A percentile compares a stretch with the other conserved stretches of the same genome.
Conservation (phyloP, 2,888 invertebrate genomes). For the Thereva nobilitata region DNA sequence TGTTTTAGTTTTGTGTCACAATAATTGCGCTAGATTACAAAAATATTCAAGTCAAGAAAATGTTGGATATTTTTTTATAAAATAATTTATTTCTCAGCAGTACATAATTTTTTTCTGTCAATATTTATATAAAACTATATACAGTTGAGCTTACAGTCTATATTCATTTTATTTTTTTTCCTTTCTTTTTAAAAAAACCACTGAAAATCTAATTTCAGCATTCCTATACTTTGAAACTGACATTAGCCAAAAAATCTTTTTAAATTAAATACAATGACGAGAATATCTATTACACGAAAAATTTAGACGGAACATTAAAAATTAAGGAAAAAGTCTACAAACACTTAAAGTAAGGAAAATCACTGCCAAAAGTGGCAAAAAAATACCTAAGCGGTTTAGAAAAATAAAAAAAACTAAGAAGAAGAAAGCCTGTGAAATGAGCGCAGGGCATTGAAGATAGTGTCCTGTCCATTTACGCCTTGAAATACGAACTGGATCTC, state of each 20-base stretch:
- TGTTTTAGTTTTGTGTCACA: neutral
- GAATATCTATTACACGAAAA: constrained; percentile 22
- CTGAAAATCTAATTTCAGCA: too few relatives aligned
- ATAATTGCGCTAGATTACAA: neutral
- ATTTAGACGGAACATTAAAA: neutral
- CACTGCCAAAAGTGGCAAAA: constrained; percentile 10
- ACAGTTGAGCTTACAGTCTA: constrained; percentile 32
- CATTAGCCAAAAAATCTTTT: constrained; percentile 14
- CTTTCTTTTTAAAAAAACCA: too few relatives aligned
- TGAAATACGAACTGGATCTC: neutral
- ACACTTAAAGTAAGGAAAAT: constrained; percentile 15
- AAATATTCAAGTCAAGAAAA: constrained; percentile 7
- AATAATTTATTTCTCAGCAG: constrained; percentile 41
- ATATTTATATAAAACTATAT: constrained; percentile 41
- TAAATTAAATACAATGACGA: constrained; percentile 19
- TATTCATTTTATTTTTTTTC: neutral
- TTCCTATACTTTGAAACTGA: neutral
- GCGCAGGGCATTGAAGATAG: neutral
- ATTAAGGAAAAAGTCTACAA: constrained; percentile 12
- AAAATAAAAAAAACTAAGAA: constrained; percentile 13
- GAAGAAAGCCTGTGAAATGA: neutral
- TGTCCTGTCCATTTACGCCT: constrained; percentile 1
- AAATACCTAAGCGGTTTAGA: constrained; percentile 9
- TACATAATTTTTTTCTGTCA: constrained; percentile 29
- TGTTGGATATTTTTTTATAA: constrained; percentile 35